Evolutionary conservation across 1,140 invertebrate species (phyloP), one percentile per base, ranked within the genome.

Genomic region (Polypedilum vanderplanki): DNA sequence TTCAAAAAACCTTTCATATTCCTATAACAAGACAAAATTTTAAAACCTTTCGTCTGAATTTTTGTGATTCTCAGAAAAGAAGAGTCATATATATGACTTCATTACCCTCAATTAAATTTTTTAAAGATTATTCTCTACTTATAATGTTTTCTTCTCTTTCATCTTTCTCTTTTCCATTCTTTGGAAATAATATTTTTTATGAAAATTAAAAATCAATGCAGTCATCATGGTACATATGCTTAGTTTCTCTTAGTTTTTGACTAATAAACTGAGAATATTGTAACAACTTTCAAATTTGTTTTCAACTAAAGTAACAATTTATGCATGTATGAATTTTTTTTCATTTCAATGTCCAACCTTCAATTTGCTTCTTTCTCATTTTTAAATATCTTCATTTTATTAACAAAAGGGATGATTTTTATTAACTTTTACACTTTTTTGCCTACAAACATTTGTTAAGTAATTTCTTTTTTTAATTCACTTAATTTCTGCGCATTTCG

Each of bases 281-380:
- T 57, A 57, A 57, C 46, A 57, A 57, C 46, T 57, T 57, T 57
- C 46, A 57, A 57, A 57, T 57, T 57, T n/a, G n/a, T 57, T 57
- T 57, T 3, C 46, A 57, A 57, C 15, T 57, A 57, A 57, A 57
- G 15, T 12, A 57, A 57, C 46, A 57, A 57, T 57, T 57, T 57
- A 12, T 57, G 46, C 12, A 12, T n/a, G 12, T 57, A 57, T 57
- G 46, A 57, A n/a, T 57, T 57, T 12, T 57, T 57, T n/a, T n/a
- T n/a, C 46, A 57, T 57, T n/a, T n/a, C n/a, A 12, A n/a, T 57
- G 12, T 57, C 15, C 12, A 57, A 8, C 15, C 12, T 57, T 15
- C 12, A 57, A 12, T 12, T 3, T n/a, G 46, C 15, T 57, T 57
- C n/a, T 57, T 57, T 57, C 46, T 57, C 24, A 57, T n/a, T 57